Evolutionary conservation across 2,113 vertebrate species (phyloP).

Genomic region (Apodemus sylvaticus): DNA sequence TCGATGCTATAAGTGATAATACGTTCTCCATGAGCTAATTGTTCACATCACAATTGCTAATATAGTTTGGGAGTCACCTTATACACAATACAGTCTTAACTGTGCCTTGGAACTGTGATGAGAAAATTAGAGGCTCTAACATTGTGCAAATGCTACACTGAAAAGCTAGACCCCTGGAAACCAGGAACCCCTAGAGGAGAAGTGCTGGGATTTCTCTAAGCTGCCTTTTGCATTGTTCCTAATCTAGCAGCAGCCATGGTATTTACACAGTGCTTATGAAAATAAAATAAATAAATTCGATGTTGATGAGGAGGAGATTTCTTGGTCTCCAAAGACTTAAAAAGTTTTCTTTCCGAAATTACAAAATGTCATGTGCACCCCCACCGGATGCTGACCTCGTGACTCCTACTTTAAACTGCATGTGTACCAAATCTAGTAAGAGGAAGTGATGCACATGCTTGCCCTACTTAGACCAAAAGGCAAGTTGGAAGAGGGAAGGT

Average conservation of each 20-base stretch:
- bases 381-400: constrained; percentile 6
- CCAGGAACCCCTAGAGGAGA: constrained; percentile 32
- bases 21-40: constrained; percentile 53
- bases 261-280: constrained; percentile 67
- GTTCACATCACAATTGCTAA: constrained; percentile 42
- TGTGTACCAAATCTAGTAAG: background rate
- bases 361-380: constrained; percentile 58
- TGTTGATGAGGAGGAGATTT: constrained; percentile 65
- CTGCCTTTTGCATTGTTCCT: constrained; percentile 26
- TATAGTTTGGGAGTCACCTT: background rate
- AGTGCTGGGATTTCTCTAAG: constrained; percentile 48
- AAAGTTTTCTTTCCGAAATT: constrained; percentile 47
- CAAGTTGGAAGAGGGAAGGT: background rate
- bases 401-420: constrained; percentile 12
- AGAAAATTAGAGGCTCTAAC: constrained; percentile 42
- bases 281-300: constrained; percentile 65
- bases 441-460: background rate
- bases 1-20: background rate
- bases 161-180: constrained; percentile 43
- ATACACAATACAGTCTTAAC: constrained; percentile 1
- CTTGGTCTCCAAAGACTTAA: constrained; percentile 44
- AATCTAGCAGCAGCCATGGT: constrained; percentile 54
- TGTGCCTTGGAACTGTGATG: background rate
- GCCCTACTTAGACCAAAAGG: background rate
- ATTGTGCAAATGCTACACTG: constrained; percentile 47